Conservation (phyloP, 2,797 vertebrate species). For the Sebastes cheni region DNA sequence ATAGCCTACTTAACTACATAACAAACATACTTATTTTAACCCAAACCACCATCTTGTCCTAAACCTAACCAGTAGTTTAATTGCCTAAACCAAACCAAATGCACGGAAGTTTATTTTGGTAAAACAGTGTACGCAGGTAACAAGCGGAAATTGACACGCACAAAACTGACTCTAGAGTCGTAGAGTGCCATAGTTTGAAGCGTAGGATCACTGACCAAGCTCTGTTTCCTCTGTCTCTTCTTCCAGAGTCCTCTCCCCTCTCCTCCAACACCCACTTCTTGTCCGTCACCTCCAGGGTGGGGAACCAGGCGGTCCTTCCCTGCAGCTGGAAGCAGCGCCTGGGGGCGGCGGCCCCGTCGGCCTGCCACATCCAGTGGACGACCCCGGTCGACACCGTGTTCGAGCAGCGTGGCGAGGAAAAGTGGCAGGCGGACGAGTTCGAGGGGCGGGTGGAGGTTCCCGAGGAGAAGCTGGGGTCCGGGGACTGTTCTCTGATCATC, state of each 20-base stretch:
- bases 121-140: no score
- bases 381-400: constrained; percentile 22
- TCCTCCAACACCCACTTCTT: fast-evolving
- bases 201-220: no score
- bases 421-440: constrained; percentile 58
- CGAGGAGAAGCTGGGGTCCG: constrained; percentile 40
- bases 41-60: no score
- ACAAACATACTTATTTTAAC: no score
- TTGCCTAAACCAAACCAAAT: no score
- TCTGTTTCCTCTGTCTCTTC: neutral
- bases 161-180: no score
- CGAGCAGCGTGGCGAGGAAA: constrained; percentile 49
- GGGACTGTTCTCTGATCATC: constrained; percentile 79
- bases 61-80: no score
- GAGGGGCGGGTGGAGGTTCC: constrained; percentile 50
- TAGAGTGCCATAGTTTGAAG: no score
- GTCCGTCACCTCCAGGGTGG: constrained; percentile 45
- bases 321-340: constrained; percentile 58
- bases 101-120: no score
- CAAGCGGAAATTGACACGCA: no score
- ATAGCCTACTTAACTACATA: no score
- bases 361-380: constrained; percentile 71
- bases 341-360: fast-evolving
- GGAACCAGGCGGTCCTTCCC: constrained; percentile 64
- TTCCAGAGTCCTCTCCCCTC: constrained; percentile 57